These are phyloP conservation scores for Tauraco hartlaubi DNA, from an alignment of 2,797 vertebrate genomes.

Conservation along the genomic window DNA sequence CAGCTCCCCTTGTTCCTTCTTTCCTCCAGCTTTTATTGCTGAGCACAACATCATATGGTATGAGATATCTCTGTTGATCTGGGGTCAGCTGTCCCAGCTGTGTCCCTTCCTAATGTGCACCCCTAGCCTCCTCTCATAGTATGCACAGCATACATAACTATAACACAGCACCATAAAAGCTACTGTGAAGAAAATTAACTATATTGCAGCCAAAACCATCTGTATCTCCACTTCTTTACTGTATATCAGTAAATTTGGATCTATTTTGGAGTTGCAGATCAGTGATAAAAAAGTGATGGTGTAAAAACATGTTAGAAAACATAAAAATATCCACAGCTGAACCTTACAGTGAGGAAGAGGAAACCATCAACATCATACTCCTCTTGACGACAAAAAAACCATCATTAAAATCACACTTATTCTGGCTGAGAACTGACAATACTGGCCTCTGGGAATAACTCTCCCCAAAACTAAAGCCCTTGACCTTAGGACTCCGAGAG, in stretches of 20 bases:
- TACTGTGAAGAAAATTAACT: background rate
- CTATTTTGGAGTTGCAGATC: background rate
- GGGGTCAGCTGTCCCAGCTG: background rate
- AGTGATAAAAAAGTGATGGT: background rate
- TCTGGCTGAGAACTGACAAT: background rate
- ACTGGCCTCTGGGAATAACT: background rate
- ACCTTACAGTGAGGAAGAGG: background rate
- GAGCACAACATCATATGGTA: background rate
- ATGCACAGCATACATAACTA: background rate
- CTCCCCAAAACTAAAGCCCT: background rate
- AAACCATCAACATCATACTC: background rate
- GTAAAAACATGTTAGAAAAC: background rate
- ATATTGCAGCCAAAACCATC: background rate
- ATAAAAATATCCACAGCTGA: background rate
- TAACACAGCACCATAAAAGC: background rate
- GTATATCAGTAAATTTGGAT: background rate
- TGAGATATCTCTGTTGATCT: background rate
- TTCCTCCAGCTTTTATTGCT: background rate
- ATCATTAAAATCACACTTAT: background rate
- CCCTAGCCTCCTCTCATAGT: background rate
- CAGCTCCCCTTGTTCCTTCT: background rate
- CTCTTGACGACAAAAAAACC: background rate
- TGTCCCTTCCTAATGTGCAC: background rate
- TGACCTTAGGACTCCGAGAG: no score
- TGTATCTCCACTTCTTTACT: background rate